Base-by-base conservation (phyloP, 2,797 vertebrate genomes). In the Melanotaenia parkinsoni region DNA sequence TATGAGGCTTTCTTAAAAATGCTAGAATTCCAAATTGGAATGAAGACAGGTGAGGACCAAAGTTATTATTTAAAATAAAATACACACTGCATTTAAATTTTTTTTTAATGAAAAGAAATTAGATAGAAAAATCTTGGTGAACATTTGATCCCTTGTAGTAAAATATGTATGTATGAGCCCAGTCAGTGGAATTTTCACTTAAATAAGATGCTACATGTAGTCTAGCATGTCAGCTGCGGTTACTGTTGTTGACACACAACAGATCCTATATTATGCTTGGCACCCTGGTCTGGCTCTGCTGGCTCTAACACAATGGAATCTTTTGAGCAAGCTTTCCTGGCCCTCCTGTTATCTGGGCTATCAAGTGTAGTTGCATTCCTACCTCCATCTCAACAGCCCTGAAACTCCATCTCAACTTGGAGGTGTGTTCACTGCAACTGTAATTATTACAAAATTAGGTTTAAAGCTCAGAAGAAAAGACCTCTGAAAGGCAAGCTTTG, bases 361-460 rank as follows among this genome's bases (percentile, higher is more conserved):
- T 95, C 94, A 91, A 91, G 94, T 90, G 89, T 74, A 90, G 89
- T 90, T 80, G 83, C 95, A 95, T 95, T 95, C 94, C 93, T 90
- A 80, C 84, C 86, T 80, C 86, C 83, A 83, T 93, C 89, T 90
- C 86, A 83, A 85, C 83, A 74, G 72, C 70, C 76, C 80, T 88
- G 92, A 94, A 94, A 94, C 90, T 88, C 75, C 84, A 78, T 80
- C 70, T 80, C 70, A 65, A 73, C 63, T 26, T n/a, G 71, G 82
- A 85, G 84, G 77, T 70, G 74, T 82, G 76, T 77, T 70, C 28
- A 45, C 63, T 73, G 64, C 70, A 38, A 76, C 58, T 59, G 70
- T 43, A 74, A 79, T 78, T 74, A 85, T 70, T 14, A 63, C 63
- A 56, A 45, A 22, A 58, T 26, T 35, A 65, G 18, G 22, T 40